Percentiles rank a stretch among this genome's conserved stretches.
Conservation (phyloP, 2,797 vertebrate species). For the Parauchenoglanis punctatus region DNA sequence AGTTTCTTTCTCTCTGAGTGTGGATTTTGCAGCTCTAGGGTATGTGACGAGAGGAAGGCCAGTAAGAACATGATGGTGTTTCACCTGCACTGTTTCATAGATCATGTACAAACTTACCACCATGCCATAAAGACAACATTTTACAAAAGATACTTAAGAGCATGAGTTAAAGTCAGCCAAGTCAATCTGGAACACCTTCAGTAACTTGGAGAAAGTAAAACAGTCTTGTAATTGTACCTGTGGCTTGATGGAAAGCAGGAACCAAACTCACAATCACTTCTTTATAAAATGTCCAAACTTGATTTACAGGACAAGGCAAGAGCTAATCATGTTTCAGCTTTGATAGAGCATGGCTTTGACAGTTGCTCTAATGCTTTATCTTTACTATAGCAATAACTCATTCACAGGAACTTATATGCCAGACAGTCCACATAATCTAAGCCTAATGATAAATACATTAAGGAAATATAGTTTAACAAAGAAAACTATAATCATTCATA, state of each 20-base stretch:
- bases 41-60: slow-evolving; percentile 50
- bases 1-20: slow-evolving; percentile 18
- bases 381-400: neutral
- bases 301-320: neutral
- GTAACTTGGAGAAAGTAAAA: neutral
- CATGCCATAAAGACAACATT: slow-evolving; percentile 50
- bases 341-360: neutral
- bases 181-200: neutral
- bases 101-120: slow-evolving; percentile 46
- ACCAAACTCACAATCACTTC: neutral
- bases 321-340: neutral
- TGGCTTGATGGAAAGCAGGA: slow-evolving; percentile 36
- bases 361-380: neutral
- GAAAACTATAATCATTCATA: neutral
- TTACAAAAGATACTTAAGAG: slow-evolving; percentile 20
- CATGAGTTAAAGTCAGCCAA: neutral
- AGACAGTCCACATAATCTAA: neutral
- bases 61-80: slow-evolving; percentile 44
- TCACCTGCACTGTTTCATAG: slow-evolving; percentile 48
- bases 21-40: slow-evolving; percentile 24
- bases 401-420: neutral
- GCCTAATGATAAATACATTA: neutral
- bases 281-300: neutral
- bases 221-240: neutral
- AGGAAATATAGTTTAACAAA: neutral